Evolutionary conservation across 2,888 invertebrate species (phyloP), one percentile per base, ranked within the genome.

Genomic region (Melanophora roralis): DNA sequence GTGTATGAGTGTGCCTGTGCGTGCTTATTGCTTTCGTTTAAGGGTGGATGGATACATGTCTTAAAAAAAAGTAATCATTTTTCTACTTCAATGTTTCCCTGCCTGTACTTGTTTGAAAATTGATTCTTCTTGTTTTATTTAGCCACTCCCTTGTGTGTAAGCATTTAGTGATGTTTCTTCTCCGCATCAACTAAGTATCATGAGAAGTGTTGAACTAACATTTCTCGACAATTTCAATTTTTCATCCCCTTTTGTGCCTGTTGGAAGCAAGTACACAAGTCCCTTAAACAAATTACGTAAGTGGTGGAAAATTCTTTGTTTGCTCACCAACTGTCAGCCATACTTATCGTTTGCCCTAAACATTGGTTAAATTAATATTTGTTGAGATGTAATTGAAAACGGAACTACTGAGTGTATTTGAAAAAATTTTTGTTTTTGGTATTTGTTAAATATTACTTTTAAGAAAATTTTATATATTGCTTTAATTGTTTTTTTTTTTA

Each of bases 21-120:
- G 12, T 12, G 12, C 14, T 36, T n/a, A 47, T 23, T 40, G 4
- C 7, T 38, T 7, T 27, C 23, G 1, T 40, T 62, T 62, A 64
- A 45, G 80, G 80, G 76, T 76, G 55, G 76, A 43, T 80, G 76
- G 67, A 76, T 80, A 62, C 72, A 72, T 76, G 80, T 76, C 76
- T 80, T 76, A 62, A 79, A 71, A 27, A 27, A 5, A 27, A 5
- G 27, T 75, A 57, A 68, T 76, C 80, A 68, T 59, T 67, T 71
- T 64, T 36, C 49, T 68, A 62, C 64, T 40, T 40, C 32, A 27
- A 12, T 14, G 21, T 27, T 62, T 21, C 32, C 34, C 9, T 59
- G 34, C 4, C 21, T 51, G 49, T 36, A 60, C 16, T n/a, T n/a
- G 5, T 69, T 49, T 53, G 40, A 5, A 27, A 8, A 34, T 71